Evolutionary conservation across 2,797 vertebrate genomes (phyloP).

Genomic region (Chaetophractus vellerosus): DNA sequence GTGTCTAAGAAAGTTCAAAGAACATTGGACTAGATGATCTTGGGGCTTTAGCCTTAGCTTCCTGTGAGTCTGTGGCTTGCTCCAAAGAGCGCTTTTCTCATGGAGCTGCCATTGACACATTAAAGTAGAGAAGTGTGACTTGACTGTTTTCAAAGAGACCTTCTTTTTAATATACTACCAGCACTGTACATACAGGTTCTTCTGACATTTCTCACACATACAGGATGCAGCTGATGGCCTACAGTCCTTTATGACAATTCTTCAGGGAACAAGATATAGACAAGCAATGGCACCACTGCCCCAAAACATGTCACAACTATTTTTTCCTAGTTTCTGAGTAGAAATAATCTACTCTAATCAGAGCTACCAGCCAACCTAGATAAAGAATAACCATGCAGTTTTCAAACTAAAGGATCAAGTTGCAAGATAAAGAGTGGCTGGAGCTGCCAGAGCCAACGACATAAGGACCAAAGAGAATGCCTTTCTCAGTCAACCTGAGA

Average conservation of each 20-base stretch:
- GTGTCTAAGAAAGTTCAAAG: slow-evolving; percentile 43
- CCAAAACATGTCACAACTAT: neutral
- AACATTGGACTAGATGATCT: neutral
- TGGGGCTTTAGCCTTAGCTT: neutral
- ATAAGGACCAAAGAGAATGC: neutral
- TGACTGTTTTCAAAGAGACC: neutral
- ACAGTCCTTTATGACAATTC: neutral
- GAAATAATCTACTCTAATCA: slow-evolving; percentile 26
- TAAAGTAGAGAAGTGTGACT: neutral
- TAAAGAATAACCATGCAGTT: neutral
- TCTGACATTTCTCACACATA: neutral
- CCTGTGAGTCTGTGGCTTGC: neutral
- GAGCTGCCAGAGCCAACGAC: neutral
- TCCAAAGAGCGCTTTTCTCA: neutral
- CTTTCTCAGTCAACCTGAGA: neutral
- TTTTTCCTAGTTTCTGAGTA: neutral
- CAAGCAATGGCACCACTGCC: neutral
- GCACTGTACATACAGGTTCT: neutral
- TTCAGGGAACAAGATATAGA: slow-evolving; percentile 6
- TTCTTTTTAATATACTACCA: neutral
- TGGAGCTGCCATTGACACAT: neutral
- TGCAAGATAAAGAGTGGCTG: neutral
- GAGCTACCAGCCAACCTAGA: slow-evolving; percentile 29
- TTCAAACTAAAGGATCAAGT: neutral
- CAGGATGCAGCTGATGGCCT: neutral